Evolutionary conservation across 1,140 invertebrate species (phyloP), one percentile per base, ranked within the genome.

Genomic region (Pinna nobilis): DNA sequence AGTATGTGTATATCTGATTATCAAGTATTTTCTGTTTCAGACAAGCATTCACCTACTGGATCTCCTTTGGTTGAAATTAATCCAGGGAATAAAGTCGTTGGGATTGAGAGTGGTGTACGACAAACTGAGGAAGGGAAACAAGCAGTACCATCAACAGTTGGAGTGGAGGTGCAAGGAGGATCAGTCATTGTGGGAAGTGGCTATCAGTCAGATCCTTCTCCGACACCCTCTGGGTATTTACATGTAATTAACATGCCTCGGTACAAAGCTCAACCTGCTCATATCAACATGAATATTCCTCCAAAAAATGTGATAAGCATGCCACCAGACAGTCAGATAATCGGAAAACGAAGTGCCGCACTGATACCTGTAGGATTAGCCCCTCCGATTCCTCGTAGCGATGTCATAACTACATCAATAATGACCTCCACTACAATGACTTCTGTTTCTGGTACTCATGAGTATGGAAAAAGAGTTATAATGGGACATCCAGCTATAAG

Each of bases 161-260:
- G n/a, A n/a, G n/a, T n/a, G n/a, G 55, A 59, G 9, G 55, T 59
- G 11, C 47, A 50, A 23, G 64, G 64, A 3, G 47, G 37, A 13
- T 33, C 50, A n/a, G 30, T 50, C 20, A 30, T 37, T 23, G 39
- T 50, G 11, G 64, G 64, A 67, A 50, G 64, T 44, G 64, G 64
- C 1, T 67, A 67, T 37, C 64, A 67, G 64, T 67, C 64, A 23
- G 64, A 67, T 53, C 64, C 64, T 28, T 51, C 64, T 50, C 49
- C 61, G 13, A 61, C 59, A 39, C 59, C 61, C 4, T 65, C 61
- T 25, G 64, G 47, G 13, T 67, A 51, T 25, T 51, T 50, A 11
- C 49, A 47, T 37, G 49, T 67, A 37, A 33, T 51, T 11, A 51
- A 50, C 49, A 65, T 65, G 61, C 49, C 30, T 50, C 64, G 64